Evolutionary conservation across 1,140 invertebrate species (phyloP).

Genomic region (Drosophila lacertosa): DNA sequence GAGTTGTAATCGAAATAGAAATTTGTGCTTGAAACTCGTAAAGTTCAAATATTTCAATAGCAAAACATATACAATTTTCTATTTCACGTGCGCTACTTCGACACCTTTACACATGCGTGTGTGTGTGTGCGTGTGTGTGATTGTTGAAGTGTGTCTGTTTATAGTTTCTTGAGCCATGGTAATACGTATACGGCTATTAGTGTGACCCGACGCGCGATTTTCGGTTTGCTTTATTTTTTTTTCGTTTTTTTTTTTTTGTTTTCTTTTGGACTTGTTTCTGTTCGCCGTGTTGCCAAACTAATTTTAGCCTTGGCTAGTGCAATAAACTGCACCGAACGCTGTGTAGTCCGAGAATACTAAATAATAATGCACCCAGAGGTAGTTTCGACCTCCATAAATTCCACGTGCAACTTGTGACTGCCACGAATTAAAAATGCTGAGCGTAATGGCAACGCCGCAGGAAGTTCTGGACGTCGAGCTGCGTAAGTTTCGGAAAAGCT

Average conservation of each 20-base stretch:
- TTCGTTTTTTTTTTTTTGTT: slow-evolving; percentile 10
- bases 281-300: slow-evolving; percentile 28
- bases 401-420: slow-evolving; percentile 11
- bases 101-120: not conserved
- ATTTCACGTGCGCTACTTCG: slow-evolving; percentile 2
- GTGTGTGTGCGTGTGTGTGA: not conserved
- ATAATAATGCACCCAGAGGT: slow-evolving; percentile 15
- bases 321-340: slow-evolving; percentile 33
- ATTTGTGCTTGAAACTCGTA: not conserved
- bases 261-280: slow-evolving; percentile 6
- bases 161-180: slow-evolving; percentile 2
- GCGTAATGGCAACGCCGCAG: slow-evolving; percentile 37
- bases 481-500: slow-evolving; percentile 22
- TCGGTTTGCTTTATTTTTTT: slow-evolving; percentile 12
- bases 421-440: slow-evolving; percentile 7
- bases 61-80: slow-evolving; percentile 10
- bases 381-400: not conserved
- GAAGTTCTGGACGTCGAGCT: slow-evolving; percentile 33
- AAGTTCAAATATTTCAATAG: not conserved
- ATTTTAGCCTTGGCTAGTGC: slow-evolving; percentile 30
- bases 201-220: slow-evolving; percentile 3
- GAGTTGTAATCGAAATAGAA: not conserved
- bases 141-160: not conserved
- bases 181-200: not conserved
- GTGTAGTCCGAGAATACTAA: not conserved